phyloP scores from a whole-genome alignment of 2,888 invertebrate species.

The Ennomos erosarius region DNA sequence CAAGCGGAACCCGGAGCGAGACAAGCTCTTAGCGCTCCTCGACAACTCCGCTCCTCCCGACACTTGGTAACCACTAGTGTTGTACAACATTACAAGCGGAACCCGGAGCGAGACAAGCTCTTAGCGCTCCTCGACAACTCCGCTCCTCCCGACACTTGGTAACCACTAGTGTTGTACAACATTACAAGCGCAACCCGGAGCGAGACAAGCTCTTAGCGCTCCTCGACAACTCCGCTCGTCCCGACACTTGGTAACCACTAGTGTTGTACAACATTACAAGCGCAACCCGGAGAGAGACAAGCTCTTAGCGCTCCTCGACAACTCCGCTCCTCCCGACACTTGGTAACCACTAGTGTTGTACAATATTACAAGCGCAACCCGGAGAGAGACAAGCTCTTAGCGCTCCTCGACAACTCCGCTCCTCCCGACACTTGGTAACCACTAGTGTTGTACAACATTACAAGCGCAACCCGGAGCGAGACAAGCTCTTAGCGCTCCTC shows the following conservation, averaged over 20 bases:
- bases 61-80: conserved; percentile 40
- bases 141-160: conserved; percentile 82
- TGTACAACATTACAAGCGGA: conserved; percentile 55
- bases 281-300: conserved; percentile 87
- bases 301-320: conserved; percentile 87
- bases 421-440: conserved; percentile 51
- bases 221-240: conserved; percentile 76
- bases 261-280: neutral
- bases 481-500: conserved; percentile 87
- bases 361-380: conserved; percentile 76
- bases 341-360: conserved; percentile 31
- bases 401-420: conserved; percentile 84
- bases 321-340: conserved; percentile 83
- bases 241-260: conserved; percentile 49
- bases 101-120: conserved; percentile 87
- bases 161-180: no score
- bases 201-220: conserved; percentile 87
- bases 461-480: conserved; percentile 86
- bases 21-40: no score
- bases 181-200: conserved; percentile 81
- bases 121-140: conserved; percentile 86
- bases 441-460: no score
- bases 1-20: no score
- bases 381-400: conserved; percentile 85
- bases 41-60: conserved; percentile 63